These are phyloP conservation scores for Heliconius congener DNA, from an alignment of 1,140 invertebrate species.

Conservation along the genomic window DNA sequence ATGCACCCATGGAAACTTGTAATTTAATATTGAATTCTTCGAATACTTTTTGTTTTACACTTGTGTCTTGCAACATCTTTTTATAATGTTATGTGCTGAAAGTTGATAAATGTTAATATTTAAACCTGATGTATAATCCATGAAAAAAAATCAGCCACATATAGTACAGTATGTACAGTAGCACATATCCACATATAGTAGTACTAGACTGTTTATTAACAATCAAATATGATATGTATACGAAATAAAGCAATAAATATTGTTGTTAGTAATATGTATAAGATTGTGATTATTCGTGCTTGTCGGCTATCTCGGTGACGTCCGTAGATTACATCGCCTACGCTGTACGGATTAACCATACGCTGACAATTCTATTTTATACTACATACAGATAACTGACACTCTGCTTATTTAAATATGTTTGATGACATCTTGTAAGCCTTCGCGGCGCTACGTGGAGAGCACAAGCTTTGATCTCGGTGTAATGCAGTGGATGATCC, in stretches of 20 bases:
- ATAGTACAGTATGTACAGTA: too few relatives aligned
- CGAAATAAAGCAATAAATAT: constrained; percentile 43
- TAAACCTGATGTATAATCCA: background rate
- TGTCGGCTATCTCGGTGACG: constrained; percentile 52
- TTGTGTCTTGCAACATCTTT: background rate
- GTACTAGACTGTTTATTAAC: background rate
- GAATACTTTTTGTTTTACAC: background rate
- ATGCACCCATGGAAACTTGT: background rate
- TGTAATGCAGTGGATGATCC: constrained; percentile 25
- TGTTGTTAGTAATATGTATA: constrained; percentile 46
- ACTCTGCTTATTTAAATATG: constrained; percentile 32
- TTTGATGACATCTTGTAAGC: constrained; percentile 31
- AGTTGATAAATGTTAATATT: background rate
- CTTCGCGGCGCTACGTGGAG: background rate
- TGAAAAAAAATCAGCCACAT: background rate
- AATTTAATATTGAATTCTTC: constrained; percentile 1
- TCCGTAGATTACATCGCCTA: constrained; percentile 62
- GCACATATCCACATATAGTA: too few relatives aligned
- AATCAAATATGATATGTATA: constrained; percentile 9
- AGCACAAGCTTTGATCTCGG: constrained; percentile 16
- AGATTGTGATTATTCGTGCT: constrained; percentile 55
- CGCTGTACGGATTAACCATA: constrained; percentile 53
- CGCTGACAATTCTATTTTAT: constrained; percentile 60
- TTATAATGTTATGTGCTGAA: background rate
- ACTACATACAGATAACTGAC: constrained; percentile 39